phyloP scores from a whole-genome alignment of 2,113 vertebrate species.

The Hemibagrus wyckioides region DNA sequence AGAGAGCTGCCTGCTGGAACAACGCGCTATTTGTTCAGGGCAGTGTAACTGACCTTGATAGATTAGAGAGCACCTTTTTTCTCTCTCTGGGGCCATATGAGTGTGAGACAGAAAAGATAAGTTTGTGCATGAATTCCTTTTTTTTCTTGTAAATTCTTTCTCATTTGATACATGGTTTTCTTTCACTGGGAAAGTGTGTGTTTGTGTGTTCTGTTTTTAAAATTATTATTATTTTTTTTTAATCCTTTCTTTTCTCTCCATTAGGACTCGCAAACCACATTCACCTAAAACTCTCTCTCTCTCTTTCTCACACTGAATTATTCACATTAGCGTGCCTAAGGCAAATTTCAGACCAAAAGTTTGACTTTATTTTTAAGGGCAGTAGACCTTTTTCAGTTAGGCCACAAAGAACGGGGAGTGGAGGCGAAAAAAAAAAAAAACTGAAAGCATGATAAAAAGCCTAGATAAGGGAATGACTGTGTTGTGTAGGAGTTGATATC shows the following conservation, averaged over 20 bases:
- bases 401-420: slow-evolving; percentile 71
- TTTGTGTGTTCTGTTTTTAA: background rate
- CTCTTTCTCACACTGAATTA: slow-evolving; percentile 33
- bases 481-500: slow-evolving; percentile 96
- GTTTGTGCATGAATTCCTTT: slow-evolving; percentile 56
- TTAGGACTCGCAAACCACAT: background rate
- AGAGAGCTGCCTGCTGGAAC: slow-evolving; percentile 65
- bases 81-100: slow-evolving; percentile 49
- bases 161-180: slow-evolving; percentile 19
- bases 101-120: slow-evolving; percentile 70
- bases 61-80: slow-evolving; percentile 73
- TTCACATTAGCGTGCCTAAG: slow-evolving; percentile 58
- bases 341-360: slow-evolving; percentile 76
- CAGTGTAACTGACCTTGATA: slow-evolving; percentile 76
- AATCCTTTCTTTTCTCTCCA: background rate
- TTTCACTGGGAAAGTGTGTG: slow-evolving; percentile 1
- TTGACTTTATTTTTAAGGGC: slow-evolving; percentile 76
- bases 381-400: slow-evolving; percentile 76
- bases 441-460: slow-evolving; percentile 89
- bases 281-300: slow-evolving; percentile 12
- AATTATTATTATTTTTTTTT: background rate
- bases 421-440: slow-evolving; percentile 60
- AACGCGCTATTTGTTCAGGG: slow-evolving; percentile 67
- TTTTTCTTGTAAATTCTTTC: slow-evolving; percentile 23
- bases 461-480: slow-evolving; percentile 86